A percentile compares a stretch with the other conserved stretches of the same genome.
Conservation (phyloP, 2,113 vertebrate genomes). For the pig (Sus scrofa) region T2T-Sscrofa CM000813.6:101252001-101252500, state of each 20-base stretch:
- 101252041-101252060: background rate
- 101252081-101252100: background rate
- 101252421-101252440: background rate
- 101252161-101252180: background rate
- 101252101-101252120: background rate
- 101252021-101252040: slow-evolving; percentile 30
- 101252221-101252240: background rate
- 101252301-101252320: background rate
- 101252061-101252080: background rate
- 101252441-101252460: background rate
- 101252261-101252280: background rate
- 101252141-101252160: background rate
- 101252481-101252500: background rate
- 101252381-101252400: background rate
- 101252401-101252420: background rate
- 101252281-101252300: background rate
- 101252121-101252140: background rate
- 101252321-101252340: background rate
- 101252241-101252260: background rate
- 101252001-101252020: slow-evolving; percentile 39
- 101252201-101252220: background rate
- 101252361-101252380: background rate
- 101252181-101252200: background rate
- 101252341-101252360: background rate
- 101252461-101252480: background rate